Conservation (phyloP, 2,888 invertebrate genomes). For the Diadromus collaris region DNA sequence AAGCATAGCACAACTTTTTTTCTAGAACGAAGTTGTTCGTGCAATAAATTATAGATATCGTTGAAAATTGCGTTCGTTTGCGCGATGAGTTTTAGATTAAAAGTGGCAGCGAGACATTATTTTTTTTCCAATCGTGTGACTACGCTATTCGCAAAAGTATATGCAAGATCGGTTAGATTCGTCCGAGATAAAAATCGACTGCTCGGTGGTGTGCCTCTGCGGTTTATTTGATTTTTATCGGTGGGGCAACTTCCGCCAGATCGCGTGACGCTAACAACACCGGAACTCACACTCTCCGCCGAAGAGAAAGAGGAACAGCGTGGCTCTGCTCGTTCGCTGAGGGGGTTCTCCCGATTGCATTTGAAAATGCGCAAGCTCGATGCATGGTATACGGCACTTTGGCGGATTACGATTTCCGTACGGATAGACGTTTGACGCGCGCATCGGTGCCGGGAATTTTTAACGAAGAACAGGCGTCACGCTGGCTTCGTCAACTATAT, state of each 20-base stretch:
- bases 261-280: slow-evolving; percentile 61
- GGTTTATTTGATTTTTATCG: slow-evolving; percentile 72
- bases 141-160: slow-evolving; percentile 54
- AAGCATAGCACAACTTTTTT: too few relatives aligned
- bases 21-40: background rate
- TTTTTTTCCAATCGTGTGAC: slow-evolving; percentile 19
- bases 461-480: slow-evolving; percentile 28
- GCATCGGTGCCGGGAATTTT: slow-evolving; percentile 43
- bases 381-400: slow-evolving; percentile 50
- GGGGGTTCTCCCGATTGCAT: slow-evolving; percentile 43
- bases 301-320: slow-evolving; percentile 26
- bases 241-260: slow-evolving; percentile 48
- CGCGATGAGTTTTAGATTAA: slow-evolving; percentile 24
- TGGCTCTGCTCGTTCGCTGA: slow-evolving; percentile 5
- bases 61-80: slow-evolving; percentile 12
- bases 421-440: slow-evolving; percentile 50
- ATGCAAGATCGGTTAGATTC: slow-evolving; percentile 20
- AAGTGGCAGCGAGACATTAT: slow-evolving; percentile 25
- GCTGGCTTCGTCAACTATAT: slow-evolving; percentile 5
- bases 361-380: slow-evolving; percentile 50
- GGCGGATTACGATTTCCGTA: slow-evolving; percentile 52
- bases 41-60: background rate
- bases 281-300: slow-evolving; percentile 31
- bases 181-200: slow-evolving; percentile 61
- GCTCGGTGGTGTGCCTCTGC: slow-evolving; percentile 39